Evolutionary conservation across 2,888 invertebrate genomes (phyloP).

Genomic region (Ennomos fuscantarius): DNA sequence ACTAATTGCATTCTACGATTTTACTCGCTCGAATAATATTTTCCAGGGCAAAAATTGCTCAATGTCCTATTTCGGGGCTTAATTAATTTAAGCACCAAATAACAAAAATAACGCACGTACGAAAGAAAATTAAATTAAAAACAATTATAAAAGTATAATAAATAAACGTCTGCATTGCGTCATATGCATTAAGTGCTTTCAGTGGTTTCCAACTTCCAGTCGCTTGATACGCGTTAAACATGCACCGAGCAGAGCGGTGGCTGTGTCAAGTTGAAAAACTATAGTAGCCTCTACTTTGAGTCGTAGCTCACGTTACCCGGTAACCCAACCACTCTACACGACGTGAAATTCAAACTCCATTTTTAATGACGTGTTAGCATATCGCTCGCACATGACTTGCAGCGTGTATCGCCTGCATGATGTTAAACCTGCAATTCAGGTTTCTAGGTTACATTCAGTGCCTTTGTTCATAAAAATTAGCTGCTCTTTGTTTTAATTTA

Average conservation of each 20-base stretch:
- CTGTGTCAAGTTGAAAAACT: constrained; percentile 8
- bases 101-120: too few relatives aligned
- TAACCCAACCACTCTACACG: constrained; percentile 22
- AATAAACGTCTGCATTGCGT: too few relatives aligned
- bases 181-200: neutral
- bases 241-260: neutral
- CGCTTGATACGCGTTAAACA: neutral
- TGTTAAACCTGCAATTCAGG: constrained; percentile 44
- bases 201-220: neutral
- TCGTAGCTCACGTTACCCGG: neutral
- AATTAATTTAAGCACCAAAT: too few relatives aligned
- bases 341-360: constrained; percentile 75
- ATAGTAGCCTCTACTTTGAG: neutral
- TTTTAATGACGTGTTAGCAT: constrained; percentile 76
- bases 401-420: constrained; percentile 36
- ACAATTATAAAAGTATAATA: neutral
- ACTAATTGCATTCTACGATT: too few relatives aligned
- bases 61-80: too few relatives aligned
- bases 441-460: constrained; percentile 39
- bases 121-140: too few relatives aligned
- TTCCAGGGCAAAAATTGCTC: too few relatives aligned
- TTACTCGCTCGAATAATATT: too few relatives aligned
- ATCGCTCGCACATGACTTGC: constrained; percentile 39
- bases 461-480: constrained; percentile 25
- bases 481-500: constrained; percentile 3